These are phyloP conservation scores for Neotoxoptera formosana DNA, from an alignment of 1,140 invertebrate genomes.

Conservation along the genomic window DNA sequence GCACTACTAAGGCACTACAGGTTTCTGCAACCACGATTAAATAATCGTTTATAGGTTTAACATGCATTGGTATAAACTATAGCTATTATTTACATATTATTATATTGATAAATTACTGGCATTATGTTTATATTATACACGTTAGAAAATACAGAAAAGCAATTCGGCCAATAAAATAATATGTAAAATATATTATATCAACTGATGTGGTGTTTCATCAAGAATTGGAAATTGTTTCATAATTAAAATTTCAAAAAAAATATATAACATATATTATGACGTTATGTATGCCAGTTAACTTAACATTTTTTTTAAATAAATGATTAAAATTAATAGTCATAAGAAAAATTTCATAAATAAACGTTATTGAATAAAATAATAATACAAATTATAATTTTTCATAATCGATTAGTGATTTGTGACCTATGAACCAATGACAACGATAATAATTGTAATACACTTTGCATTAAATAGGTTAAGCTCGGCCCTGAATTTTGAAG, in stretches of 20 bases:
- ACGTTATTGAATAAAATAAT: not conserved
- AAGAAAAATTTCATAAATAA: not conserved
- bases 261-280: not conserved
- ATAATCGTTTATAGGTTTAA: not conserved
- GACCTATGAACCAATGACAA: not conserved
- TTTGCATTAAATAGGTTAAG: not conserved
- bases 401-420: not conserved
- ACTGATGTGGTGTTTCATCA: not conserved
- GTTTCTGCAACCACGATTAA: not conserved
- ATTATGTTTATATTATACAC: not conserved
- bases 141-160: not conserved
- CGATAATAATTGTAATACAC: not conserved
- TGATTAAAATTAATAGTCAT: not conserved
- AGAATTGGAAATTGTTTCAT: not conserved
- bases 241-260: not conserved
- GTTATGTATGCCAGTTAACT: too few relatives aligned
- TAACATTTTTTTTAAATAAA: not conserved
- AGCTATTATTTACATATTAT: not conserved
- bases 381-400: not conserved
- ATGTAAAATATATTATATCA: not conserved
- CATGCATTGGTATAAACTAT: not conserved
- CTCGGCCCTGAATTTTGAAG: not conserved
- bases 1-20: not conserved
- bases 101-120: not conserved
- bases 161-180: not conserved